Evolutionary conservation across 2,888 invertebrate species (phyloP).

Genomic region (Hirtodrosophila trivittata): DNA sequence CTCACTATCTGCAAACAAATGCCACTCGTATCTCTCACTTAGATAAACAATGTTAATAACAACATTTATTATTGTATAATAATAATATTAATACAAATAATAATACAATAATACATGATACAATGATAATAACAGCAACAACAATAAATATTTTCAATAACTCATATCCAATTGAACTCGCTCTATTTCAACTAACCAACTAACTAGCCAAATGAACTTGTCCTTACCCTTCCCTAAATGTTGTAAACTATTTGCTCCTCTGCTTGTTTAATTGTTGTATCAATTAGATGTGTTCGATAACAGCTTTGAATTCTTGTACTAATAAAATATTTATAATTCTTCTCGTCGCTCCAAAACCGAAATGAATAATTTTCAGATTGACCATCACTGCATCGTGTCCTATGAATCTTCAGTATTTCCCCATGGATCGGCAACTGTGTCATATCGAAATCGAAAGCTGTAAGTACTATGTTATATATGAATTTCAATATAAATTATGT

Average conservation of each 20-base stretch:
- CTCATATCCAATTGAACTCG: conserved; percentile 83
- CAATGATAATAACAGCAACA: conserved; percentile 37
- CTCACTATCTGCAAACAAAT: conserved; percentile 62
- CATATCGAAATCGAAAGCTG: conserved; percentile 98
- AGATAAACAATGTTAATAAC: conserved; percentile 42
- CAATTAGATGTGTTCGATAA: conserved; percentile 55
- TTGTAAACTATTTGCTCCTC: conserved; percentile 56
- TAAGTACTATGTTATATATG: conserved; percentile 87
- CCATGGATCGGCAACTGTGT: conserved; percentile 97
- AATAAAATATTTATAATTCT: conserved; percentile 39
- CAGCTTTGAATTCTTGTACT: conserved; percentile 34
- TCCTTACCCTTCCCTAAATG: conserved; percentile 34
- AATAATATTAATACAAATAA: conserved; percentile 3
- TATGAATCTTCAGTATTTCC: conserved; percentile 98
- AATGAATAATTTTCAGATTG: conserved; percentile 84
- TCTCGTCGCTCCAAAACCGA: conserved; percentile 18
- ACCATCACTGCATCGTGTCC: conserved; percentile 98
- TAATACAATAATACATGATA: conserved; percentile 5
- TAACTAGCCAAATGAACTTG: conserved; percentile 45
- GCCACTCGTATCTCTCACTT: conserved; percentile 75
- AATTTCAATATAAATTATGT: background rate
- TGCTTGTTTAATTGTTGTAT: conserved; percentile 73
- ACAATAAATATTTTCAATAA: conserved; percentile 46
- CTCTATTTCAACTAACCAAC: conserved; percentile 65
- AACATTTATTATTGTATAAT: conserved; percentile 27